Percentiles rank a stretch among this genome's conserved stretches.
phyloP scores from a whole-genome alignment of 2,113 vertebrate species.

The Cynocephalus volans region DNA sequence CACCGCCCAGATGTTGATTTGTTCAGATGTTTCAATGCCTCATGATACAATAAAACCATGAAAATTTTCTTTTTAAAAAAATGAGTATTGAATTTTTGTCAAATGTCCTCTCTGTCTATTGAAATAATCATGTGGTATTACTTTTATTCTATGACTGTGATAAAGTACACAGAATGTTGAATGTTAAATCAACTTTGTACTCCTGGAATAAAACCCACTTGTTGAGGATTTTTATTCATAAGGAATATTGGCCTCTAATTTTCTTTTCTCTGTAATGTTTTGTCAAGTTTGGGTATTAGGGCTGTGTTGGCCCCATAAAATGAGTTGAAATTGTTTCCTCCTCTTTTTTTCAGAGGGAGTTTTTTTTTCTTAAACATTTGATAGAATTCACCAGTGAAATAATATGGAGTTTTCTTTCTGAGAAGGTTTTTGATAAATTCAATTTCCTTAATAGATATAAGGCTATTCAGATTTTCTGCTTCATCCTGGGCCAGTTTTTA shows the following conservation, averaged over 20 bases:
- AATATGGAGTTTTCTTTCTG: neutral
- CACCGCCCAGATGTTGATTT: constrained; percentile 89
- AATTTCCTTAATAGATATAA: neutral
- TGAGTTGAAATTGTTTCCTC: neutral
- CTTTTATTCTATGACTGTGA: neutral
- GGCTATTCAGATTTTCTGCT: neutral
- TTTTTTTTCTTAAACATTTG: neutral
- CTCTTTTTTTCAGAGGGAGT: neutral
- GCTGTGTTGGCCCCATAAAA: neutral
- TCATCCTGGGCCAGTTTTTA: neutral
- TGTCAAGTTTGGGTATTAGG: neutral
- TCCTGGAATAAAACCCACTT: neutral
- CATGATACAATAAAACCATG: constrained; percentile 97
- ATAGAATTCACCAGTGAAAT: constrained; percentile 24
- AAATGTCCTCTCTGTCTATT: neutral
- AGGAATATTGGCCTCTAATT: neutral
- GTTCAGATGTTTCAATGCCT: constrained; percentile 95
- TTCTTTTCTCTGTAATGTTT: neutral
- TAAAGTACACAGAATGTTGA: neutral
- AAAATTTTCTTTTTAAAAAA: constrained; percentile 95
- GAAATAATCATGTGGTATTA: neutral
- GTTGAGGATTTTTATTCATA: neutral
- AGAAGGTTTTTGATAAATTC: constrained; percentile 8
- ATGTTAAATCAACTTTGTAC: neutral
- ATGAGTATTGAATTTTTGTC: neutral